Conservation (phyloP, 2,888 invertebrate species). For the Scotopteryx bipunctaria region DNA sequence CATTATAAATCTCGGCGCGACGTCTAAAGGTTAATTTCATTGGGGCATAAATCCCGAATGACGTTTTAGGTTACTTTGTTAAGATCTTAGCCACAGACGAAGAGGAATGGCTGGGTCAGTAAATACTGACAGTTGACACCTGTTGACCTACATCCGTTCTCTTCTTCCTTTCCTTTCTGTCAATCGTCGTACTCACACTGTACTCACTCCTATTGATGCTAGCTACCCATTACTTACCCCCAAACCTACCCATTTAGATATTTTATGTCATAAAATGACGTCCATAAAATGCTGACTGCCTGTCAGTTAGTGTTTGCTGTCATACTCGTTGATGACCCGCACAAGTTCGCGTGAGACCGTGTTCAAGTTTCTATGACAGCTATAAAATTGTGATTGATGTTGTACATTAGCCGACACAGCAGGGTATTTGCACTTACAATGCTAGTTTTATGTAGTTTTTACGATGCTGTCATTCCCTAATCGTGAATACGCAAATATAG, state of each 20-base stretch:
- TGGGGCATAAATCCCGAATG: constrained; percentile 65
- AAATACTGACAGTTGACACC: not conserved
- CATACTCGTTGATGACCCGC: not conserved
- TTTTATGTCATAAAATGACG: too few relatives aligned
- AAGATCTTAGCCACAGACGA: constrained; percentile 21
- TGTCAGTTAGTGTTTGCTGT: not conserved
- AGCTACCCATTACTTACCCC: too few relatives aligned
- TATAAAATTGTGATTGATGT: constrained; percentile 11
- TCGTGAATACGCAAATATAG: not conserved
- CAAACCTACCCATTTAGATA: too few relatives aligned
- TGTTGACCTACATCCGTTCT: too few relatives aligned
- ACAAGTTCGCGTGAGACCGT: not conserved
- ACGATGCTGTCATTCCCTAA: constrained; percentile 9
- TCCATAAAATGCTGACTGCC: not conserved
- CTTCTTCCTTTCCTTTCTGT: too few relatives aligned
- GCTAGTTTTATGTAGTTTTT: constrained; percentile 2
- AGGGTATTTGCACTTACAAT: constrained; percentile 1
- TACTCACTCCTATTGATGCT: too few relatives aligned
- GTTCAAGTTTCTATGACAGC: constrained; percentile 4
- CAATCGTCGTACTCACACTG: too few relatives aligned
- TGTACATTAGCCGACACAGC: constrained; percentile 6
- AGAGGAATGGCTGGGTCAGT: constrained; percentile 3
- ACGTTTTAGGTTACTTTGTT: constrained; percentile 44
- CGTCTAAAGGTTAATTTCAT: constrained; percentile 74
- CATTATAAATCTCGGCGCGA: constrained; percentile 71